Evolutionary conservation across 2,888 invertebrate genomes (phyloP).

Genomic region (Panzeria rudis): DNA sequence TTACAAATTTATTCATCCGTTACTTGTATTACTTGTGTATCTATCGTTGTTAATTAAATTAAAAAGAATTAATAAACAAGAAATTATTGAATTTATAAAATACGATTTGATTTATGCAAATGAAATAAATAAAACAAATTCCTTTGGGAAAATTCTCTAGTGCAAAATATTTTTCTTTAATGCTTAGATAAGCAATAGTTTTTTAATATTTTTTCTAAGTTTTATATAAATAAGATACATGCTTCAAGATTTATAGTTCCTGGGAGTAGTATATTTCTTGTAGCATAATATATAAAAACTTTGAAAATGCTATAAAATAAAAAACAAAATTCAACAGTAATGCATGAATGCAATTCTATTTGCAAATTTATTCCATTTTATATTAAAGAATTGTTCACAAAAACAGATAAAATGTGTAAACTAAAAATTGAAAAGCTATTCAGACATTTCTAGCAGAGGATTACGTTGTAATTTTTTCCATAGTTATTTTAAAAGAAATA

Average conservation of each 20-base stretch:
- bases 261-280: not conserved
- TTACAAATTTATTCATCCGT: no score
- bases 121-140: no score
- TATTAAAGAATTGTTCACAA: conserved; percentile 34
- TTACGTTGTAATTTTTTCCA: conserved; percentile 36
- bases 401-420: not conserved
- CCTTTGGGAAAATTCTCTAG: no score
- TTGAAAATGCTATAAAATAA: not conserved
- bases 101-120: no score
- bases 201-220: not conserved
- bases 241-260: conserved; percentile 14
- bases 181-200: conserved; percentile 13
- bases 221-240: conserved; percentile 1
- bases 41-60: no score
- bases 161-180: not conserved
- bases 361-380: conserved; percentile 61
- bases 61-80: no score
- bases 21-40: no score
- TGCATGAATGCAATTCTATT: conserved; percentile 66
- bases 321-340: conserved; percentile 2
- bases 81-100: no score
- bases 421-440: conserved; percentile 14
- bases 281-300: not conserved
- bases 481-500: conserved; percentile 37
- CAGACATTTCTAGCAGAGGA: conserved; percentile 52